Evolutionary conservation across 1,140 invertebrate genomes (phyloP), one percentile per base, ranked within the genome.

Genomic region (Drosophila nikananu): DNA sequence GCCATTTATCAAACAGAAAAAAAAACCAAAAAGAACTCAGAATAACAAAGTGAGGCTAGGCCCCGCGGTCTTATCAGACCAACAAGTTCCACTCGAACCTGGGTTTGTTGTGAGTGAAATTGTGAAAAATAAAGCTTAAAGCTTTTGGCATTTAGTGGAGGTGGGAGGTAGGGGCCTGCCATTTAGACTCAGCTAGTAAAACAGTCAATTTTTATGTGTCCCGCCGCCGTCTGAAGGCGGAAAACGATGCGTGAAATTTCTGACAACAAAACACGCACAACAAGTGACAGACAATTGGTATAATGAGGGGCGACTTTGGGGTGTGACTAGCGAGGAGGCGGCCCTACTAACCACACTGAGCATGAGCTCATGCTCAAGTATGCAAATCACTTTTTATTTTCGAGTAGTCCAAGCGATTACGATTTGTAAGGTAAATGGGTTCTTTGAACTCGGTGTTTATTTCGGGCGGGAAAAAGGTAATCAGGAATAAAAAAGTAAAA

Each of bases 241-340:
- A 87, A 89, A 75, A 89, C 77, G 62, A 89, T 84, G 84, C 84
- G 86, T 89, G 78, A 84, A 87, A 76, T 90, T 84, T 71, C 62
- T 78, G 84, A 75, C 77, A 79, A 70, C 70, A 75, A 83, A 81
- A 81, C 84, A 89, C 66, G 75, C 76, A 79, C 80, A 87, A 89
- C 84, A 87, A 87, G 81, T 83, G 80, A 72, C 42, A 63, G 44
- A 41, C 35, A 61, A 74, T 39, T 44, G 55, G 35, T 15, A 52
- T 62, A 55, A 64, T 32, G 42, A 44, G 57, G 17, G 21, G 39
- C 4, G 35, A 8, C 15, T n/a, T 12, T 8, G 27, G 19, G 23
- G 25, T 19, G n/a, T 27, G 32, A 21, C 37, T 15, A 21, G 12
- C 27, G 5, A 52, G 51, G n/a, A 41, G 12, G 41, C 10, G 12